phyloP scores from a whole-genome alignment of 2,888 invertebrate species.

The Oxyteleia sp. region DNA sequence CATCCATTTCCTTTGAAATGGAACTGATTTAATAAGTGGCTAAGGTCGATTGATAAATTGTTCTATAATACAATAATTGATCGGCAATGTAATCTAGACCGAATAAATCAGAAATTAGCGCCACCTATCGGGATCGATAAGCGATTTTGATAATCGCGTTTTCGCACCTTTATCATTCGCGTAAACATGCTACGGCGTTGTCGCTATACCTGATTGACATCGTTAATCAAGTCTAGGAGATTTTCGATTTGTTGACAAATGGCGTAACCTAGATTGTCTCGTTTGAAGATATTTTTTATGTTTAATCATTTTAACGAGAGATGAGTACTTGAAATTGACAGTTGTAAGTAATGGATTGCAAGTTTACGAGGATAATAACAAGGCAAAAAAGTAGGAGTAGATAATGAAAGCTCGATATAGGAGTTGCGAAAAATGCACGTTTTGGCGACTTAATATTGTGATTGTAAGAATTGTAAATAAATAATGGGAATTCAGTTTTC shows the following conservation, averaged over 20 bases:
- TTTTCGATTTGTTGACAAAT: constrained; percentile 11
- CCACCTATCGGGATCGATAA: constrained; percentile 48
- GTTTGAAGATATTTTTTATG: no score
- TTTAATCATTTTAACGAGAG: no score
- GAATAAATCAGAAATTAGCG: constrained; percentile 64
- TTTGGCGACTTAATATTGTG: no score
- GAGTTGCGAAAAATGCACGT: no score
- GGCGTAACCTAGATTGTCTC: no score
- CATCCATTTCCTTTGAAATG: constrained; percentile 65
- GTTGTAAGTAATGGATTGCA: no score
- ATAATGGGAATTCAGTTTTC: no score
- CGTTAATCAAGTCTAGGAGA: constrained; percentile 22
- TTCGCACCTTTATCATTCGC: constrained; percentile 48
- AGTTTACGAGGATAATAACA: no score
- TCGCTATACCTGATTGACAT: constrained; percentile 32
- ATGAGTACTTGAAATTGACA: no score
- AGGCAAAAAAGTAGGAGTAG: no score
- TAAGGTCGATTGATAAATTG: constrained; percentile 64
- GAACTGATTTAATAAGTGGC: constrained; percentile 67
- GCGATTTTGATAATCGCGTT: constrained; percentile 30
- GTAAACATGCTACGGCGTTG: constrained; percentile 20
- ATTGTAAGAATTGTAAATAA: no score
- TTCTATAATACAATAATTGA: constrained; percentile 59
- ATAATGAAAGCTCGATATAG: no score
- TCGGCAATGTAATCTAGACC: constrained; percentile 51